Conservation (phyloP, 2,888 invertebrate species). For the Scaptomyza parva region DNA sequence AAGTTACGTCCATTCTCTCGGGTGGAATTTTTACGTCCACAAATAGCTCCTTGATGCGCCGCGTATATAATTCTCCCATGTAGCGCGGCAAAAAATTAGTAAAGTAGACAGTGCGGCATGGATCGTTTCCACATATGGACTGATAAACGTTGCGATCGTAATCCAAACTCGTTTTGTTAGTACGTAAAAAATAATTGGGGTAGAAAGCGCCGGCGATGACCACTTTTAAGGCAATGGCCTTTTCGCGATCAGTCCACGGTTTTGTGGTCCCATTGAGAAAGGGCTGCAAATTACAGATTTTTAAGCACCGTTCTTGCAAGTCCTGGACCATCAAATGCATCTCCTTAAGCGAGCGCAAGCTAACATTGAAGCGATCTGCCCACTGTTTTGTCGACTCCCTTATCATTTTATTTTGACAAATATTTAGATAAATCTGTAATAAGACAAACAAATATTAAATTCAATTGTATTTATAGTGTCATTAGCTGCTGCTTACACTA, state of each 20-base stretch:
- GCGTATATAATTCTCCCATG: slow-evolving; percentile 89
- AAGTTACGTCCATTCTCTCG: slow-evolving; percentile 83
- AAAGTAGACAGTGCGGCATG: slow-evolving; percentile 90
- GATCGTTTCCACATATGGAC: slow-evolving; percentile 90
- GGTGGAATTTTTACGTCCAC: slow-evolving; percentile 84
- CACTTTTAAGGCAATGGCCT: slow-evolving; percentile 88
- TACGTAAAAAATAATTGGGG: slow-evolving; percentile 93
- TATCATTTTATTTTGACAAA: slow-evolving; percentile 87
- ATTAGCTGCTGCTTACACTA: slow-evolving; percentile 85
- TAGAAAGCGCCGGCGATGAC: slow-evolving; percentile 90
- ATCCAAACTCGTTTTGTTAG: slow-evolving; percentile 85
- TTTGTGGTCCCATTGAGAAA: slow-evolving; percentile 43
- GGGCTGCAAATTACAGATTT: slow-evolving; percentile 86
- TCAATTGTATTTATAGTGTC: too few species aligned
- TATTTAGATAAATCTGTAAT: slow-evolving; percentile 88
- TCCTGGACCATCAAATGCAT: slow-evolving; percentile 90
- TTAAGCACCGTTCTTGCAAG: slow-evolving; percentile 87
- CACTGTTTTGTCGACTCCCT: slow-evolving; percentile 87
- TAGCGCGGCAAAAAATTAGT: slow-evolving; percentile 87
- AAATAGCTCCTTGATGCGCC: slow-evolving; percentile 88
- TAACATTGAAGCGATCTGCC: slow-evolving; percentile 90
- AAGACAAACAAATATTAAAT: neutral
- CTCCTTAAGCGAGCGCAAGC: slow-evolving; percentile 90
- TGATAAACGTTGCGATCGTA: slow-evolving; percentile 89
- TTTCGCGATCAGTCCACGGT: slow-evolving; percentile 86